Evolutionary conservation across 2,888 invertebrate species (phyloP).

Genomic region (Drosophila lacicola): DNA sequence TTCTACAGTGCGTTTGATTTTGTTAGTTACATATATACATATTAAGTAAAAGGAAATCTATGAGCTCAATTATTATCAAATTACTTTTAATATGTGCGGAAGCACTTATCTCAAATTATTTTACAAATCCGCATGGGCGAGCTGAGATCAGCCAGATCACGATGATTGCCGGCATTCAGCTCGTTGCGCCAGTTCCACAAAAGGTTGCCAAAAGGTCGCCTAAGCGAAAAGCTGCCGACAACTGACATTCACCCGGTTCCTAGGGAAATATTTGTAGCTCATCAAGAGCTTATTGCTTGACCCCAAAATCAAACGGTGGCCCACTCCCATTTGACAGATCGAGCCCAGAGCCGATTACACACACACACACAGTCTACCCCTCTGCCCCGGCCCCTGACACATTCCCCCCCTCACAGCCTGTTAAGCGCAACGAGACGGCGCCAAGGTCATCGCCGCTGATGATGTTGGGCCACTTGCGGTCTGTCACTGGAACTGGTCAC

Average conservation of each 20-base stretch:
- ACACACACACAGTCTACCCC: neutral
- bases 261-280: neutral
- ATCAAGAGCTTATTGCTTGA: conserved; percentile 8
- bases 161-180: too few species aligned
- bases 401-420: neutral
- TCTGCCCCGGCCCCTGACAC: neutral
- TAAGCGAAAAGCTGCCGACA: neutral
- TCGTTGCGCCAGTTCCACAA: too few species aligned
- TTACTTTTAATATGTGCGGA: conserved; percentile 1
- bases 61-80: too few species aligned
- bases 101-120: neutral
- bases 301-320: conserved; percentile 29
- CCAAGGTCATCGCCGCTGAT: conserved; percentile 49
- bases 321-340: conserved; percentile 48
- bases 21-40: too few species aligned
- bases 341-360: conserved; percentile 23
- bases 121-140: neutral
- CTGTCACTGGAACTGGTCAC: conserved; percentile 48
- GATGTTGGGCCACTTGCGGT: conserved; percentile 55
- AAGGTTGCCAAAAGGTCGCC: neutral
- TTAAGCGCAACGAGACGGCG: conserved; percentile 8
- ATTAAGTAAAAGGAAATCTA: too few species aligned
- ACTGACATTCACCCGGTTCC: conserved; percentile 4
- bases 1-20: too few species aligned
- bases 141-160: neutral